phyloP scores from a whole-genome alignment of 2,888 invertebrate species.

The Plebejus anna region DNA sequence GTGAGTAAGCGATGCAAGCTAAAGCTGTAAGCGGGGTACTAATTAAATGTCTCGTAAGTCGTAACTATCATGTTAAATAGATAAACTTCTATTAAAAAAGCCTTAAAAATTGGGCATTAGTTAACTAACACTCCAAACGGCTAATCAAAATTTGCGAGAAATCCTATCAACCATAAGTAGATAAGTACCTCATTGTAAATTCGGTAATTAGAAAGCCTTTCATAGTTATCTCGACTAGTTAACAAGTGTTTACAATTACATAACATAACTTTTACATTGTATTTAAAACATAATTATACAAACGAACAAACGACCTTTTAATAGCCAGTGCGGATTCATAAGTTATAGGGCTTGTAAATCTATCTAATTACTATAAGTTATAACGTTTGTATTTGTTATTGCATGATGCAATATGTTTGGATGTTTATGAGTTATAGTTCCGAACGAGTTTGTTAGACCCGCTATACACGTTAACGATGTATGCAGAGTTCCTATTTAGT shows the following conservation, averaged over 20 bases:
- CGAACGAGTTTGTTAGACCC: not conserved
- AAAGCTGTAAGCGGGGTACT: too few species aligned
- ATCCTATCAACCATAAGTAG: too few species aligned
- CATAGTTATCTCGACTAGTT: not conserved
- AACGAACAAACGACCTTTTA: constrained; percentile 18
- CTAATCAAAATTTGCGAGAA: too few species aligned
- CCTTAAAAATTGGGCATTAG: too few species aligned
- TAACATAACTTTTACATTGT: constrained; percentile 21
- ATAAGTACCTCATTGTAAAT: not conserved
- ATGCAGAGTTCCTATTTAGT: not conserved
- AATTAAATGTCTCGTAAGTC: too few species aligned
- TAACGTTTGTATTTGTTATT: not conserved
- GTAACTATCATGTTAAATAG: too few species aligned
- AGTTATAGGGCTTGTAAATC: constrained; percentile 20
- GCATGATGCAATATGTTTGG: constrained; percentile 15
- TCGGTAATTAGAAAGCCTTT: not conserved
- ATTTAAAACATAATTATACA: not conserved
- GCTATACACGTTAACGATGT: not conserved
- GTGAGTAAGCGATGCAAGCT: too few species aligned
- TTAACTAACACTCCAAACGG: too few species aligned
- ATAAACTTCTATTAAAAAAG: too few species aligned
- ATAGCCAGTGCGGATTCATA: constrained; percentile 11
- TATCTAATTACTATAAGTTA: constrained; percentile 16
- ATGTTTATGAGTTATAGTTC: constrained; percentile 19
- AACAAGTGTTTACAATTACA: not conserved